These are phyloP conservation scores for Silurus meridionalis DNA, from an alignment of 2,113 vertebrate genomes.

Conservation along the genomic window DNA sequence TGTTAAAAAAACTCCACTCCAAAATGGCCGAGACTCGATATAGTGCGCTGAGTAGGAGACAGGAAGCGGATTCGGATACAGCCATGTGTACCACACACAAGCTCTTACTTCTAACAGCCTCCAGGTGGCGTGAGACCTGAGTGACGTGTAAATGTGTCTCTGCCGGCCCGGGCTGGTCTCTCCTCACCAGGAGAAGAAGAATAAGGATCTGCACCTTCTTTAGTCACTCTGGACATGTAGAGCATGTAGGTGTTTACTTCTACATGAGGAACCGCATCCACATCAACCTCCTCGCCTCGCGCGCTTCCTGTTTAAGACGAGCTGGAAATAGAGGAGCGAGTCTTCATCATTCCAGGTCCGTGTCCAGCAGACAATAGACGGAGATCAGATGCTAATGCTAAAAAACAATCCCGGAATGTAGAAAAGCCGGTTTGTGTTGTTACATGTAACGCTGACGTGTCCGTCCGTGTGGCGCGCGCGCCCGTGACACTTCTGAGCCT, in stretches of 20 bases:
- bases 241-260: not conserved
- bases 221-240: conserved; percentile 27
- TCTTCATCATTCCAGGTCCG: conserved; percentile 31
- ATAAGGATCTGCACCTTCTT: not conserved
- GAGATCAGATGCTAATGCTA: conserved; percentile 29
- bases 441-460: conserved; percentile 3
- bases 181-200: not conserved
- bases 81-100: not conserved
- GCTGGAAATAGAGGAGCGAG: conserved; percentile 22
- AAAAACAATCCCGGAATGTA: not conserved
- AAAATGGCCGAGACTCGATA: too few species aligned
- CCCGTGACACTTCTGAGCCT: not conserved
- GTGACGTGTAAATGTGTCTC: conserved; percentile 49
- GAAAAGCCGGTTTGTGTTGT: not conserved
- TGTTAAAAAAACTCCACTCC: too few species aligned
- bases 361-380: conserved; percentile 31
- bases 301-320: conserved; percentile 31
- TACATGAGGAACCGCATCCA: conserved; percentile 30
- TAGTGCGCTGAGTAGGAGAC: too few species aligned
- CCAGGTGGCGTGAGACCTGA: not conserved
- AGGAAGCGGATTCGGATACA: too few species aligned
- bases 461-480: not conserved
- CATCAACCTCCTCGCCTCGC: not conserved
- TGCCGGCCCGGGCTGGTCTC: not conserved
- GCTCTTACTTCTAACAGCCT: not conserved